Base-by-base conservation (phyloP, 1,140 invertebrate species). In the Venustaconcha ellipsiformis region DNA sequence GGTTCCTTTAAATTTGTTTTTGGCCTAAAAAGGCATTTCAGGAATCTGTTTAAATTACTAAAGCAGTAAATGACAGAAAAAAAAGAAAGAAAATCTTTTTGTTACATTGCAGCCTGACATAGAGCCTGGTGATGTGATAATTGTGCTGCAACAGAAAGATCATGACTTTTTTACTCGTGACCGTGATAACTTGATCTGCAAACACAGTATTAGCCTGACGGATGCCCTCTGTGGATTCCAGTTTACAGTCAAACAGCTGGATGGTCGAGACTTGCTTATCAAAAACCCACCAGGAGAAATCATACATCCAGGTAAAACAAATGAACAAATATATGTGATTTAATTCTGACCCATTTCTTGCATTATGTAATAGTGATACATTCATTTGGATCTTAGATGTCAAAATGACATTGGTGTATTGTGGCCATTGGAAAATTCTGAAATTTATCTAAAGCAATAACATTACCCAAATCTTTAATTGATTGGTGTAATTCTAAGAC, bases 201-300 rank as follows among this genome's bases (percentile, higher is more conserved):
- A 94, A 78, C 83, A 91, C 77, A 88, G 87, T 67, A 92, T 99
- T 70, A 94, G 95, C 82, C 90, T 99, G 20, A 95, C 96, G 1
- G 98, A 99, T 89, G 94, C 98, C 17, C 90, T 99, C 15, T 99
- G 98, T 90, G 98, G 99, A 15, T 99, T 99, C 92, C 94, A 97
- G 82, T 97, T 96, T 88, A 93, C 95, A 2, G 94, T 99, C 70
- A 94, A 94, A 78, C 99, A 98, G 30, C 90, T 99, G 20, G 99
- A 99, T 90, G 94, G 95, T 78, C 93, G 98, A 86, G 94, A 95
- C 89, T 92, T 99, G 77, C 92, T 99, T 17, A 93, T 99, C 72
- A 95, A 95, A 74, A 92, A 94, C 30, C 91, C 95, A 81, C 96
- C 97, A 56, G 95, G 95, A 76, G 93, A 94, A 89, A 92, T 95